phyloP scores from a whole-genome alignment of 2,888 invertebrate genomes.

The Aplocera efformata region DNA sequence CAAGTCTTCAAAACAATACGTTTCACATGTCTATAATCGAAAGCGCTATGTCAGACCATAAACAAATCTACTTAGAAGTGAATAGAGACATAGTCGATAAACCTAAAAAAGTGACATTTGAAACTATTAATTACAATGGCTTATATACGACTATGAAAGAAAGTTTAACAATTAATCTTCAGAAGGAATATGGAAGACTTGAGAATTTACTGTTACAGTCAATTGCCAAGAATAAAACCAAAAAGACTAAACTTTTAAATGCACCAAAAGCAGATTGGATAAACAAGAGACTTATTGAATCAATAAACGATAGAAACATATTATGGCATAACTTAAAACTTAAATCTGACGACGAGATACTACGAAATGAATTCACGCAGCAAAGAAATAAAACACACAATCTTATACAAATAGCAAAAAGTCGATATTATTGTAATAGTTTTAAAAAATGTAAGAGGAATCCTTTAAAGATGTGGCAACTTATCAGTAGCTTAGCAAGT shows the following conservation, averaged over 20 bases:
- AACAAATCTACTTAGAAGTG: slow-evolving; percentile 25
- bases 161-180: too few relatives aligned
- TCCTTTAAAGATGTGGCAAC: slow-evolving; percentile 28
- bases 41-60: slow-evolving; percentile 28
- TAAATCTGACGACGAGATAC: slow-evolving; percentile 11
- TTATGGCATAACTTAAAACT: slow-evolving; percentile 20
- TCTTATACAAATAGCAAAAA: slow-evolving; percentile 12
- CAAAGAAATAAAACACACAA: slow-evolving; percentile 11
- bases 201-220: too few relatives aligned
- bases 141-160: slow-evolving; percentile 3
- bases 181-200: too few relatives aligned
- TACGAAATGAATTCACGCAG: slow-evolving; percentile 9
- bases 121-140: slow-evolving; percentile 9
- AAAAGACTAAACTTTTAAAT: slow-evolving; percentile 21
- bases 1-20: slow-evolving; percentile 22
- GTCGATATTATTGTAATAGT: slow-evolving; percentile 15
- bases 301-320: slow-evolving; percentile 26
- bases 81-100: not conserved
- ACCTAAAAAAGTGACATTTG: slow-evolving; percentile 9
- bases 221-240: slow-evolving; percentile 7
- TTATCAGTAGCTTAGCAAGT: slow-evolving; percentile 21
- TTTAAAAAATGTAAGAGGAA: slow-evolving; percentile 18
- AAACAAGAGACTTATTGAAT: slow-evolving; percentile 19
- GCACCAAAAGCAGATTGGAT: slow-evolving; percentile 23
- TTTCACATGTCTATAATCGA: slow-evolving; percentile 26